Percentiles rank a stretch among this genome's conserved stretches.
Conservation (phyloP, 2,797 vertebrate species). For the Rhinatrema bivittatum region DNA sequence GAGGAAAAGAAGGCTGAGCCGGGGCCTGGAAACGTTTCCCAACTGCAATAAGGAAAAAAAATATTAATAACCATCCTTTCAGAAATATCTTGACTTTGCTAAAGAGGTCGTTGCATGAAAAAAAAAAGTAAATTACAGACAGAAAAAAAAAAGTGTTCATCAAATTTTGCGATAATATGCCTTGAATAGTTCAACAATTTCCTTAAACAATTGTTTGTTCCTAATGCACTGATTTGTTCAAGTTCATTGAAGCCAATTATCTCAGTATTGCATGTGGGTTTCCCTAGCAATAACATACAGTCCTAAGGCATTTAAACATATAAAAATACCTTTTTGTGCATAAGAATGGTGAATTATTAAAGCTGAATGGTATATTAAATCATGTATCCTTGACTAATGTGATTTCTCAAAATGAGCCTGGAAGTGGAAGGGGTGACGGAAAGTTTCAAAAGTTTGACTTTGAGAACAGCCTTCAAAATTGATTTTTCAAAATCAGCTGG, state of each 20-base stretch:
- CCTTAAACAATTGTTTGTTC: slow-evolving; percentile 2
- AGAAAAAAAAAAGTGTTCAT: no score
- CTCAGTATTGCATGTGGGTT: slow-evolving; percentile 3
- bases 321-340: neutral
- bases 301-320: slow-evolving; percentile 6
- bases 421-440: neutral
- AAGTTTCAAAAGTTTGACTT: neutral
- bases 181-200: neutral
- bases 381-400: neutral
- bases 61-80: no score
- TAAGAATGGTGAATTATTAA: neutral
- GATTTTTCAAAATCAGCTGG: neutral
- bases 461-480: neutral
- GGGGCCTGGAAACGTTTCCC: no score
- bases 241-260: slow-evolving; percentile 10
- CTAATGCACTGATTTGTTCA: neutral
- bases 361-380: slow-evolving; percentile 1
- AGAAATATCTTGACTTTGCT: no score
- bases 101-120: no score
- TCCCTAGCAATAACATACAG: neutral
- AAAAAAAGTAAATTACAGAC: no score
- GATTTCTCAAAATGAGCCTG: neutral
- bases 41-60: no score
- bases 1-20: no score
- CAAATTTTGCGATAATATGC: no score